phyloP scores from a whole-genome alignment of 1,140 invertebrate species.

The Lerema accius region DNA sequence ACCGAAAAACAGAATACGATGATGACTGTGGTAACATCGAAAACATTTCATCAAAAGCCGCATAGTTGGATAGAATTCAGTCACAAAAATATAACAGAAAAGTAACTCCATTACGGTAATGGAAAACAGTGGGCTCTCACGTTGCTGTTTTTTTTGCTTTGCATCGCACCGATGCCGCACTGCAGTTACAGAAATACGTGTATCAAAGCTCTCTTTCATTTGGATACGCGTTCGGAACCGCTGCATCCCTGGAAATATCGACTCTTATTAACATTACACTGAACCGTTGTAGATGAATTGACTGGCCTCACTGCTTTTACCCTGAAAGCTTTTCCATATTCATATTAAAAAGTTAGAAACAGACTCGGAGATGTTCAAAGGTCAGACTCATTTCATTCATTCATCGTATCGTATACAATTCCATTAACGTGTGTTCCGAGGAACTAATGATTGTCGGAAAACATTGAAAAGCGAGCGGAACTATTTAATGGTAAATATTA shows the following conservation, averaged over 20 bases:
- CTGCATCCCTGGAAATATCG: slow-evolving; percentile 55
- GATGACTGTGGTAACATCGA: slow-evolving; percentile 20
- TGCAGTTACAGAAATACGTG: slow-evolving; percentile 76
- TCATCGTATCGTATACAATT: neutral
- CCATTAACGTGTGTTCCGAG: slow-evolving; percentile 1
- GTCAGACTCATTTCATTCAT: neutral
- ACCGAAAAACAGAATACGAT: slow-evolving; percentile 32
- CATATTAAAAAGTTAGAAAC: slow-evolving; percentile 29
- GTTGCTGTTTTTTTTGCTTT: slow-evolving; percentile 63
- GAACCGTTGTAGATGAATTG: slow-evolving; percentile 48
- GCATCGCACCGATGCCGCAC: slow-evolving; percentile 63
- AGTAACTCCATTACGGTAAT: slow-evolving; percentile 76
- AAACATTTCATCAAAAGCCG: slow-evolving; percentile 42
- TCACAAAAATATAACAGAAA: slow-evolving; percentile 64
- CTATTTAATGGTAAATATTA: neutral
- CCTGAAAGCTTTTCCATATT: slow-evolving; percentile 35
- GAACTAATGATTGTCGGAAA: neutral
- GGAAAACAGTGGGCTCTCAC: slow-evolving; percentile 69
- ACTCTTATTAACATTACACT: slow-evolving; percentile 59
- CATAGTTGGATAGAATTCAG: slow-evolving; percentile 51
- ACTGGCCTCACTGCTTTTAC: slow-evolving; percentile 30
- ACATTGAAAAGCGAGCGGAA: neutral
- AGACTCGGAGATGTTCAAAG: slow-evolving; percentile 9
- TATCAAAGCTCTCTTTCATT: slow-evolving; percentile 71
- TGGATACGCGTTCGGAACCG: slow-evolving; percentile 51